Percentiles rank a stretch among this genome's conserved stretches.
Conservation (phyloP, 2,888 invertebrate species). For the Philaethria dido region DNA sequence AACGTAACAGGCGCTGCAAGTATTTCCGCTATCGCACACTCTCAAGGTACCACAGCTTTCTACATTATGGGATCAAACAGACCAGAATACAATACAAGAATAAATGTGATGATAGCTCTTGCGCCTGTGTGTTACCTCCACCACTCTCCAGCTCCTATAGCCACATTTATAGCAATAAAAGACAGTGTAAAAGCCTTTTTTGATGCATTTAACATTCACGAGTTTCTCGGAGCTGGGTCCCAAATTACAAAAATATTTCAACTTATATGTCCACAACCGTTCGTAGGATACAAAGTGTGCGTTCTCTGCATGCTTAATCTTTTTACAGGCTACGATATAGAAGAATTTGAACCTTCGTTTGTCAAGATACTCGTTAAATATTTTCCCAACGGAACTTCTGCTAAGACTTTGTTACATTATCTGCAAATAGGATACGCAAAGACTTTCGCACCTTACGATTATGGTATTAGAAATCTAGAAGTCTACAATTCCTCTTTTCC, state of each 20-base stretch:
- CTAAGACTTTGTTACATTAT: constrained; percentile 54
- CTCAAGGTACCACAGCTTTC: constrained; percentile 83
- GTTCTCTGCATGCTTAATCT: constrained; percentile 28
- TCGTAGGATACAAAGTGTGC: constrained; percentile 39
- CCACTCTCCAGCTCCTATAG: constrained; percentile 53
- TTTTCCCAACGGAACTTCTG: constrained; percentile 55
- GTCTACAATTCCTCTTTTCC: constrained; percentile 51
- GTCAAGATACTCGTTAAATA: constrained; percentile 43
- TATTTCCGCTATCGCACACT: constrained; percentile 87
- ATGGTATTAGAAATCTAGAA: constrained; percentile 50
- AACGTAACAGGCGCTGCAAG: constrained; percentile 70
- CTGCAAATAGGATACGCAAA: constrained; percentile 49
- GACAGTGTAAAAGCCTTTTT: constrained; percentile 40
- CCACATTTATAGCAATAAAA: constrained; percentile 52
- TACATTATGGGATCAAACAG: constrained; percentile 75
- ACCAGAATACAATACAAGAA: constrained; percentile 82
- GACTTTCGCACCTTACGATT: constrained; percentile 54
- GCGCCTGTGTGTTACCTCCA: constrained; percentile 81
- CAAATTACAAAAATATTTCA: neutral
- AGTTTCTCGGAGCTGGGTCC: constrained; percentile 39
- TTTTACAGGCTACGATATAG: constrained; percentile 42
- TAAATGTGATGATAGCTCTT: constrained; percentile 77
- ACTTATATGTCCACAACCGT: constrained; percentile 33
- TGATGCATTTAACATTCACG: constrained; percentile 34
- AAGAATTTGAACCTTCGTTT: constrained; percentile 46